Conservation (phyloP, 1,140 invertebrate species). For the Ostrea edulis region DNA sequence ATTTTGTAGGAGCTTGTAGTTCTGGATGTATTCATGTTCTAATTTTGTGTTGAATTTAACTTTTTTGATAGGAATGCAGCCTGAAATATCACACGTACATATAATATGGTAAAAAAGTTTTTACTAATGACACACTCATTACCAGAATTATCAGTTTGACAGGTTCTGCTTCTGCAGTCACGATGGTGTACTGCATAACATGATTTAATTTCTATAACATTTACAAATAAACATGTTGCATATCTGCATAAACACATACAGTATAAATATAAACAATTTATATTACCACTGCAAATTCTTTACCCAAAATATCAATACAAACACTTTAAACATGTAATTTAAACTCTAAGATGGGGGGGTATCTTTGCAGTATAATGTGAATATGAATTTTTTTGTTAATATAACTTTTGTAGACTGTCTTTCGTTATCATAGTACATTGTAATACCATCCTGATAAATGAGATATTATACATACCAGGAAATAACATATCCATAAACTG, state of each 20-base stretch:
- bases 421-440: not conserved
- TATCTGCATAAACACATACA: too few species aligned
- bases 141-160: too few species aligned
- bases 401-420: not conserved
- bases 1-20: constrained; percentile 98
- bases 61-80: constrained; percentile 87
- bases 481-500: constrained; percentile 99
- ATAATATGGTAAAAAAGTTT: not conserved
- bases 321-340: too few species aligned
- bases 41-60: constrained; percentile 99
- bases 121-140: too few species aligned
- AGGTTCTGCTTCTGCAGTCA: too few species aligned
- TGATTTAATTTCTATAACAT: too few species aligned
- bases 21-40: constrained; percentile 99
- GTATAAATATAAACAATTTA: too few species aligned
- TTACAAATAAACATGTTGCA: too few species aligned
- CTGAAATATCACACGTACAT: constrained; percentile 64
- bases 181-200: too few species aligned
- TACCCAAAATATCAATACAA: too few species aligned
- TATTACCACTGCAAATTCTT: too few species aligned
- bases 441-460: not conserved
- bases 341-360: not conserved
- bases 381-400: not conserved
- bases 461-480: constrained; percentile 83
- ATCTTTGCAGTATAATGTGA: not conserved